phyloP scores from a whole-genome alignment of 2,797 vertebrate genomes.

The Otus scops region DNA sequence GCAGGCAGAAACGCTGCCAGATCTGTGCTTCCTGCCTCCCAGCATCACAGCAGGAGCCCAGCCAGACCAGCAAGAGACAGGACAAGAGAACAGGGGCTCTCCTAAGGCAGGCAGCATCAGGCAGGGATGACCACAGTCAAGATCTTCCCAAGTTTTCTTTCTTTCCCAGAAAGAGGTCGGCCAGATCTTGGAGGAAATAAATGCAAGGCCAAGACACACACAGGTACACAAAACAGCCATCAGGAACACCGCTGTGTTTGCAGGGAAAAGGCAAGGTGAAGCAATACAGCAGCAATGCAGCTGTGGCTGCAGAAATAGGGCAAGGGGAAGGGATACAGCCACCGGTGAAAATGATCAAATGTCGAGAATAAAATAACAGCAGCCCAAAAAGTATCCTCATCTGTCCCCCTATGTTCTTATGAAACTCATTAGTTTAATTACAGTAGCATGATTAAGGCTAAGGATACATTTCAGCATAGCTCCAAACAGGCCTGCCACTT shows the following conservation, averaged over 20 bases:
- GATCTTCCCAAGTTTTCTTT: background rate
- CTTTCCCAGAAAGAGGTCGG: background rate
- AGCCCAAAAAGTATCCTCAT: background rate
- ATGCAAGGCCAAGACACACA: background rate
- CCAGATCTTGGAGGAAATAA: background rate
- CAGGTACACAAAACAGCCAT: rapidly evolving
- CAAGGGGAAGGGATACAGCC: background rate
- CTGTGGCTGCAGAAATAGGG: background rate
- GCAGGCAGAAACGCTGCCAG: background rate
- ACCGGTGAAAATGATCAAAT: background rate
- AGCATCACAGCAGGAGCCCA: background rate
- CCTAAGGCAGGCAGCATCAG: background rate
- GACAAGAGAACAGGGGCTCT: background rate
- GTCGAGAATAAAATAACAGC: background rate
- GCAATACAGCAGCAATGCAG: background rate
- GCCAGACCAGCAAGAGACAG: background rate
- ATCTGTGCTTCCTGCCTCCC: background rate
- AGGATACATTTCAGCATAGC: background rate
- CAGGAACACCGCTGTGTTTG: background rate
- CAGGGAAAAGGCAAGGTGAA: background rate
- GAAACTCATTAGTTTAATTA: background rate
- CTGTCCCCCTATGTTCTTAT: background rate
- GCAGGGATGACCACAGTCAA: background rate
- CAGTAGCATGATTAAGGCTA: background rate
- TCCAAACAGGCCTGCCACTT: background rate